Evolutionary conservation across 2,888 invertebrate genomes (phyloP).

Genomic region (Drepana falcataria): DNA sequence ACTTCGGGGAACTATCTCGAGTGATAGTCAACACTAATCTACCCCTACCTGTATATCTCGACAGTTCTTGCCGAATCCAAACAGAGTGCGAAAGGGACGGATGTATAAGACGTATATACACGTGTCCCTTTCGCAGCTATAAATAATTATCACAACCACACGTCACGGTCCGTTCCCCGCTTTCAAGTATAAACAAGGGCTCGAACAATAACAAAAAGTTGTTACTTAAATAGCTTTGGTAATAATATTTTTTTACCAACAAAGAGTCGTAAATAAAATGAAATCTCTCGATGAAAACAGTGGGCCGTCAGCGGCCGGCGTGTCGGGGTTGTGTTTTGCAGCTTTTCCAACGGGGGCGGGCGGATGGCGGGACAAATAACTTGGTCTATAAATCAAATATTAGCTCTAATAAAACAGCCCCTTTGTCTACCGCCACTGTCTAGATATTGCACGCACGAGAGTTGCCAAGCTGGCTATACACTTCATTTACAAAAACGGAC

Average conservation of each 20-base stretch:
- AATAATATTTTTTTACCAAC: neutral
- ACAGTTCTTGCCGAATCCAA: neutral
- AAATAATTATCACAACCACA: too few species aligned
- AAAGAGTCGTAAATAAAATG: constrained; percentile 6
- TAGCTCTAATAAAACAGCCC: constrained; percentile 44
- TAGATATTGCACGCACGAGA: constrained; percentile 30
- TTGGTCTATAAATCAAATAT: constrained; percentile 55
- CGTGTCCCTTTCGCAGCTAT: too few species aligned
- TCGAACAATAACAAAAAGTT: neutral
- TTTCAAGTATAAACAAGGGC: neutral
- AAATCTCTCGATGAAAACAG: constrained; percentile 7
- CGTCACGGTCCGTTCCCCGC: too few species aligned
- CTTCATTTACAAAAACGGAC: constrained; percentile 26
- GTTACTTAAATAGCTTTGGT: neutral
- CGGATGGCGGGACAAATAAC: constrained; percentile 30
- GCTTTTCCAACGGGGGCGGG: constrained; percentile 20
- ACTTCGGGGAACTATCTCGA: neutral
- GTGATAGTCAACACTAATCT: neutral
- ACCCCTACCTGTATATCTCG: neutral
- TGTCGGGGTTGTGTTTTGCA: constrained; percentile 13
- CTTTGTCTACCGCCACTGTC: constrained; percentile 24
- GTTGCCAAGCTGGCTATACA: constrained; percentile 5
- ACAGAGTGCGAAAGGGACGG: neutral
- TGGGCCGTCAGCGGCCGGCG: neutral
- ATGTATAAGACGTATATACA: too few species aligned